Base-by-base conservation (phyloP, 2,113 vertebrate species). In the Cephalopholis sonnerati region DNA sequence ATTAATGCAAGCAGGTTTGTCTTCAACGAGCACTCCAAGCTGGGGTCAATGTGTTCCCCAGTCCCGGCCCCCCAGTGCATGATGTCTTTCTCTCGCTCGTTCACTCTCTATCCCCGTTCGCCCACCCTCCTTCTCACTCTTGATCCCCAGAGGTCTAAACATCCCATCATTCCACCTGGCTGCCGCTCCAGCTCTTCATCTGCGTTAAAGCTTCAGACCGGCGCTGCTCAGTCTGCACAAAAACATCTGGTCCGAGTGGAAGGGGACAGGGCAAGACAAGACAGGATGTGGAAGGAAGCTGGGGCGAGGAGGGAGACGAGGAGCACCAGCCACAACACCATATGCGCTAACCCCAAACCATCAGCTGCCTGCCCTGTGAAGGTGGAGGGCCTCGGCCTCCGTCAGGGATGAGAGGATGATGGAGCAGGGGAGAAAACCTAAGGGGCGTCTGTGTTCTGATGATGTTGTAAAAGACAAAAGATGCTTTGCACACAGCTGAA, bases 201-300 rank as follows among this genome's bases (percentile, higher is more conserved):
- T 90, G 90, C 39, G 10, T 85, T 90, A 83, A 86, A 44, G 69
- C 86, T 87, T 85, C 82, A 27, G 65, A 61, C 62, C 64, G 8
- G 41, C 20, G 44, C 69, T 48, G 71, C 82, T 82, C 3, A 72
- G 48, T 29, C 79, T 58, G 87, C 86, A 91, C 57, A 81, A 89
- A 90, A 91, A 91, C 92, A 93, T 93, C 92, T 93, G 90, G 74
- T 73, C 57, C 9, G 68, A 74, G 78, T 73, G 69, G 87, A 89
- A 48, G 79, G 36, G 65, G 82, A 85, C 58, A 58, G 68, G 81
- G 77, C 75, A 69, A 68, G 81, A 79, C 71, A 78, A 85, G 77
- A 81, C 72, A 87, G 89, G 90, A 92, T 89, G 90, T 90, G 91
- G 91, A 92, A 79, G 81, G 86, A 81, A 84, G 79, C 55, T 41